phyloP scores from a whole-genome alignment of 2,113 vertebrate genomes.

The Peucedramus taeniatus region DNA sequence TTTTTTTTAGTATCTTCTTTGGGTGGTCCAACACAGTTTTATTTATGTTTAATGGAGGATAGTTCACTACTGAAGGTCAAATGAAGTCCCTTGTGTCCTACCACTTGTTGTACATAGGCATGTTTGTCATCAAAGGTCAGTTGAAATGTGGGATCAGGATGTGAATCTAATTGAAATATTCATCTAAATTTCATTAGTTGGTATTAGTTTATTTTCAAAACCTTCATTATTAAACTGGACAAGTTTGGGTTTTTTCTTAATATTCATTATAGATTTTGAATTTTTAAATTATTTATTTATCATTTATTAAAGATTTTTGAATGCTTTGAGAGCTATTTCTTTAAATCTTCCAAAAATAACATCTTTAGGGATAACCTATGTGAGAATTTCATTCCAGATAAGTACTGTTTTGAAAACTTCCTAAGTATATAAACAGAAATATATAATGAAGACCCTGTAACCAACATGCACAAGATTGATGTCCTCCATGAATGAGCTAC shows the following conservation, averaged over 20 bases:
- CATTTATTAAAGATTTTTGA: background rate
- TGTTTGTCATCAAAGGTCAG: background rate
- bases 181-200: background rate
- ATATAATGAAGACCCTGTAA: conserved; percentile 28
- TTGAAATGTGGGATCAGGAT: background rate
- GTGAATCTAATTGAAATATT: background rate
- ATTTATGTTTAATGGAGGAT: background rate
- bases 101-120: background rate
- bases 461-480: background rate
- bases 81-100: background rate
- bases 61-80: background rate
- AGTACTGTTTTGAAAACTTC: background rate
- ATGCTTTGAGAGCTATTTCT: background rate
- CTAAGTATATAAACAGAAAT: background rate
- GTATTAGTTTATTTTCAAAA: background rate
- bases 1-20: background rate
- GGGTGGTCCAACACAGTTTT: background rate
- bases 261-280: background rate
- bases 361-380: background rate
- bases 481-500: background rate
- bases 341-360: background rate
- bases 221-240: background rate
- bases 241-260: rapidly evolving
- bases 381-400: background rate
- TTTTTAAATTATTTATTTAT: too few relatives aligned